Conservation (phyloP, 2,888 invertebrate species). For the Neoaliturus tenellus region DNA sequence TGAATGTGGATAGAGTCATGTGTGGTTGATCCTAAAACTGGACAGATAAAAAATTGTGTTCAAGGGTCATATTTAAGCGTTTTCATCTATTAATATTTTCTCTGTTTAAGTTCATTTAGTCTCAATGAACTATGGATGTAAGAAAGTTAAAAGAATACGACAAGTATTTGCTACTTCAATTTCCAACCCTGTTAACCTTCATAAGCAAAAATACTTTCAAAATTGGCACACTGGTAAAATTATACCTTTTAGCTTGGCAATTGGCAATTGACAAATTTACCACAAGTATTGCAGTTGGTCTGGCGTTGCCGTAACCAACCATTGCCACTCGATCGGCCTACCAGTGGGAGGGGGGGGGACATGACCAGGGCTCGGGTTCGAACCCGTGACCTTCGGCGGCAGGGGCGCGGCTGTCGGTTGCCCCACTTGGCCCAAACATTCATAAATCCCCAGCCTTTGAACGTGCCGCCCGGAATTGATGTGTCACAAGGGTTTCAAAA, state of each 20-base stretch:
- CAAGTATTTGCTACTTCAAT: too few species aligned
- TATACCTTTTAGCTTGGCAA: background rate
- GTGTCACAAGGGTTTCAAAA: background rate
- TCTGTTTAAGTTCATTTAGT: too few species aligned
- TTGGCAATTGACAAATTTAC: background rate
- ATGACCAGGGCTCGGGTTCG: constrained; percentile 1
- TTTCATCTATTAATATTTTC: too few species aligned
- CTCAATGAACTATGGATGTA: too few species aligned
- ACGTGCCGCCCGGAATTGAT: background rate
- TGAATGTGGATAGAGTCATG: too few species aligned
- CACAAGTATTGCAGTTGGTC: background rate
- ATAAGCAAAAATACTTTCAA: background rate
- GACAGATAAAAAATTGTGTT: too few species aligned
- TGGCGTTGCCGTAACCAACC: background rate
- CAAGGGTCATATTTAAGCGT: too few species aligned
- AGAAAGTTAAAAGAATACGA: too few species aligned
- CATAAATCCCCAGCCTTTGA: background rate
- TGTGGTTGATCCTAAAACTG: too few species aligned
- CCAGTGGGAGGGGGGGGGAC: background rate
- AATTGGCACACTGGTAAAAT: background rate
- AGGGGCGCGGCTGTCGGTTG: background rate
- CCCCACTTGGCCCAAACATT: background rate
- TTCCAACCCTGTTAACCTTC: background rate
- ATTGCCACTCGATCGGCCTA: background rate
- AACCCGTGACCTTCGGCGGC: background rate